Evolutionary conservation across 2,888 invertebrate genomes (phyloP), one percentile per base, ranked within the genome.

Genomic region (Noctua pronuba): DNA sequence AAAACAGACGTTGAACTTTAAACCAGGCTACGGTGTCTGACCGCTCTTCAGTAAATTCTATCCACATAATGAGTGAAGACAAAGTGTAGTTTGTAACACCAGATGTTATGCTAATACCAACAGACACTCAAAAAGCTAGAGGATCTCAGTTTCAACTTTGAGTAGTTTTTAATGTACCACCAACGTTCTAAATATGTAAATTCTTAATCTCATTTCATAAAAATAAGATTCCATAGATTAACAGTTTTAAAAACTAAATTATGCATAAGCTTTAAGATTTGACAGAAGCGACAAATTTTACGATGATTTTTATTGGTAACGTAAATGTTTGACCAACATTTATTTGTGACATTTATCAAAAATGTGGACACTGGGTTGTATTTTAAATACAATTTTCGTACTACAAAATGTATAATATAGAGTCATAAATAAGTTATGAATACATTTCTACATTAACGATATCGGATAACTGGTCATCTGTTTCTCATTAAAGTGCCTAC

Each of bases 151-250:
- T 82, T 80, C 62, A 79, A 79, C 75, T 82, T 66, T 80, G 77
- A 88, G 84, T 84, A 88, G 82, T 84, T 86, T 87, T 82, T 85
- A 88, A 88, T 85, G 82, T 82, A 77, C 65, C 67, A 65, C 38
- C 65, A 68, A 82, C 76, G 64, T 73, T 84, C 70, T 72, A 77
- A 87, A 82, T 87, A 88, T 86, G 84, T 84, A 73, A 88, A 88
- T 88, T 86, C 75, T 71, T 80, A 86, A 83, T 88, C 81, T 85
- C 70, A 75, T 83, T 88, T 72, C 73, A 77, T 77, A 68, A 41
- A 83, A 79, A 80, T 87, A 82, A 86, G 82, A 84, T 88, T 73
- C 73, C 64, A 77, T 64, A 86, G 88, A 88, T 84, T 84, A 81
- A 80, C 79, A 77, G 82, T 79, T 58, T 21, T 68, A 80, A 80